Evolutionary conservation across 2,113 vertebrate species (phyloP).

Genomic region (Misgurnus anguillicaudatus): DNA sequence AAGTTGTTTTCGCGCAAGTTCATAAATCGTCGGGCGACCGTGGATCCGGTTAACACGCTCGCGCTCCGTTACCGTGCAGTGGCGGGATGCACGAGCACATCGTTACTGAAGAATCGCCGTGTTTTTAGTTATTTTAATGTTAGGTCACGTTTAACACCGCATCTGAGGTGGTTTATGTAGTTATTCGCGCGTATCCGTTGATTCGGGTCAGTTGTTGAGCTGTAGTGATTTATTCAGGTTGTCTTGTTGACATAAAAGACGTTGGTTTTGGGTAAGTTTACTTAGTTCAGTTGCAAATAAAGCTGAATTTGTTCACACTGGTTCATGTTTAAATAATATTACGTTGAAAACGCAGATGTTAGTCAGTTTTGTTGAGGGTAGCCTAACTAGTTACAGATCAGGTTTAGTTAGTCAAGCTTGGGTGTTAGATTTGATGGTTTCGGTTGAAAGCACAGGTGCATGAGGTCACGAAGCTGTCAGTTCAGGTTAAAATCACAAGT

Average conservation of each 20-base stretch:
- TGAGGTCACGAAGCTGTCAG: background rate
- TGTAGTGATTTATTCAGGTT: background rate
- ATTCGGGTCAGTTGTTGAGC: background rate
- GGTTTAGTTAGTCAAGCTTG: background rate
- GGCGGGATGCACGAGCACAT: background rate
- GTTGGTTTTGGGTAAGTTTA: background rate
- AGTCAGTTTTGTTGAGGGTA: too few species aligned
- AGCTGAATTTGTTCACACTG: background rate
- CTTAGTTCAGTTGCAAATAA: too few species aligned
- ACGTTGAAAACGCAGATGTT: too few species aligned
- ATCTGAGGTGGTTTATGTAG: background rate
- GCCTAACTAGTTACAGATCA: background rate
- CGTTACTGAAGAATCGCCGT: background rate
- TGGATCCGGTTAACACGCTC: constrained; percentile 11
- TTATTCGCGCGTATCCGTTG: background rate
- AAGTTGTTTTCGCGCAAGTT: background rate
- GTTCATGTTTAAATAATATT: too few species aligned
- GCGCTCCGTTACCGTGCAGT: constrained; percentile 19
- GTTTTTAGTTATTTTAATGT: constrained; percentile 18
- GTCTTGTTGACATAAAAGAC: too few species aligned
- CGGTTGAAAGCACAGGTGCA: background rate
- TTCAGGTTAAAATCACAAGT: background rate
- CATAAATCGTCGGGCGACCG: background rate
- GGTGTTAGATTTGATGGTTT: too few species aligned
- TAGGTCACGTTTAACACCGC: background rate